A percentile compares a stretch with the other conserved stretches of the same genome.
These are phyloP conservation scores for Nannoperca australis DNA, from an alignment of 2,797 vertebrate genomes.

Conservation along the genomic window DNA sequence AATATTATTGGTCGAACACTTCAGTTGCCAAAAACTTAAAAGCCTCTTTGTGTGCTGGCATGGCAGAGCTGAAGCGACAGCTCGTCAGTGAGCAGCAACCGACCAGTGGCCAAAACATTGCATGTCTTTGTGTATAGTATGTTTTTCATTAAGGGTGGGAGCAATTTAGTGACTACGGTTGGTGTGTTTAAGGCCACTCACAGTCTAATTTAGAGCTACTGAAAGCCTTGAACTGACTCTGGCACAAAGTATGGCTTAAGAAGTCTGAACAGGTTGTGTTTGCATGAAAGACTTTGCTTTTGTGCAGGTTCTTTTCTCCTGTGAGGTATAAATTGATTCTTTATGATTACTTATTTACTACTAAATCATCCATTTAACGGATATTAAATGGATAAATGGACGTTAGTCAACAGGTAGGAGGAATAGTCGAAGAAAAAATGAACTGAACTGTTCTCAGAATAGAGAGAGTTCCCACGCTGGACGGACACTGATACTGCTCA, in stretches of 20 bases:
- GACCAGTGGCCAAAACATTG: slow-evolving; percentile 16
- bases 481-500: slow-evolving; percentile 1
- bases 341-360: too few relatives aligned
- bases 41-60: slow-evolving; percentile 8
- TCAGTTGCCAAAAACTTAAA: slow-evolving; percentile 10
- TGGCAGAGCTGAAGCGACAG: slow-evolving; percentile 12
- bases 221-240: not conserved
- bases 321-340: not conserved
- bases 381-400: not conserved
- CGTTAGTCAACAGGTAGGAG: not conserved
- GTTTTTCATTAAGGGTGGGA: slow-evolving; percentile 11
- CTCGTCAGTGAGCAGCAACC: not conserved
- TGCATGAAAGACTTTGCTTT: not conserved
- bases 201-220: slow-evolving; percentile 20
- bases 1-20: slow-evolving; percentile 8
- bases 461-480: too few relatives aligned
- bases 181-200: slow-evolving; percentile 21
- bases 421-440: not conserved
- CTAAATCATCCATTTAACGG: not conserved
- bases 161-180: not conserved
- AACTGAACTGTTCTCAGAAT: not conserved
- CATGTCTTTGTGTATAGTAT: slow-evolving; percentile 8
- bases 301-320: not conserved
- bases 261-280: slow-evolving; percentile 13
- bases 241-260: not conserved